Base-by-base conservation (phyloP, 2,797 vertebrate genomes). In the Enteromius trimaculatus region DNA sequence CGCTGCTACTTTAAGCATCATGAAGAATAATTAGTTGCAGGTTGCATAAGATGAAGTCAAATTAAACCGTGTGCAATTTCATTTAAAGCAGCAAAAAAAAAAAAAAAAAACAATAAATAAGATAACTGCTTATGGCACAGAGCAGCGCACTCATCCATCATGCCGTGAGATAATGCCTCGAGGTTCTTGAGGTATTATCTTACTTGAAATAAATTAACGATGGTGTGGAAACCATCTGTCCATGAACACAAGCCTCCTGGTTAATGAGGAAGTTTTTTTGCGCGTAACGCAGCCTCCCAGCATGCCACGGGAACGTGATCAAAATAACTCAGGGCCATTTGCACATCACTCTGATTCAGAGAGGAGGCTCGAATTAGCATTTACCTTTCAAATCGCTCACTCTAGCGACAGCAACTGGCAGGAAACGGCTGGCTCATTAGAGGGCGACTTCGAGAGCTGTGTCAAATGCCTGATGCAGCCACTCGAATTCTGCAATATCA, bases 121-220 rank as follows among this genome's bases (percentile, higher is more conserved):
- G 65, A 79, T 77, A 82, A 82, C 74, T 69, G 80, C 44, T 68
- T 65, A 58, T 23, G 37, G 74, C 64, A 37, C 55, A 44, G 74
- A 77, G 76, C 47, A 58, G 13, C 42, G 64, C 26, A 6, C 62
- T 64, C 42, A 85, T 81, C 69, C 78, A 76, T 85, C 83, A 64
- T 47, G 68, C 29, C 17, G 16, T 8, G 64, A 13, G 65, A 81
- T 58, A 44, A 66, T 14, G 78, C 64, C 71, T 71, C 34, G 11
- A 60, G 42, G 62, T 68, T 85, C 19, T 47, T 60, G 62, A 80
- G 81, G 79, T 69, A 81, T 87, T 79, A 42, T 79, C 75, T 88
- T 60, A 83, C 84, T 80, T 69, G 0, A 72, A 83, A 88, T 88
- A 81, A 62, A 85, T 86, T 86, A 86, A 71, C 77, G 44, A 37